Evolutionary conservation across 2,888 invertebrate genomes (phyloP), one percentile per base, ranked within the genome.

Genomic region (Pammene aurita): DNA sequence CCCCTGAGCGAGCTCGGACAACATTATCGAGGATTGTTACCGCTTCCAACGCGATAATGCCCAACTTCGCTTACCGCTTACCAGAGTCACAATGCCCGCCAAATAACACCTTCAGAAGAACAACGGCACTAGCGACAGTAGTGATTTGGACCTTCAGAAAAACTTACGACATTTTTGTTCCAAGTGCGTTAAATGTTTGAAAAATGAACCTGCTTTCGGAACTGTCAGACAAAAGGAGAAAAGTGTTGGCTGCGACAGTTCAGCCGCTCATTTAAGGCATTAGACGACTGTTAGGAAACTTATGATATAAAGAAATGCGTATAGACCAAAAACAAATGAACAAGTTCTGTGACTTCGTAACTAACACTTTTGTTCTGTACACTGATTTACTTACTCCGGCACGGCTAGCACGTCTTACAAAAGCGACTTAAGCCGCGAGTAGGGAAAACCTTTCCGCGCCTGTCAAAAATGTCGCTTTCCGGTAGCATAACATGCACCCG

Each of bases 21-120:
- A 77, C 80, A 81, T 82, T 82, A 81, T 79, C 77, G 76, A 72
- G 75, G 77, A 77, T 80, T 77, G 77, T 82, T 76, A 81, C 79
- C 74, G 78, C 77, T 77, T 76, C 75, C 75, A 72, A 64, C 65
- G 67, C 74, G 74, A 77, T 76, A 76, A 76, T 75, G 71, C 72
- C 72, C 65, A 74, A 77, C 75, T 77, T 79, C 76, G 69, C 77
- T 80, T 80, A 71, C n/a, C 72, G 65, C 57, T 48, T 64, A 34
- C 66, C 66, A 66, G 56, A 62, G 61, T 50, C 56, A 70, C 66
- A 70, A 66, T 66, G 61, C 66, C 16, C 48, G 42, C 56, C 56
- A 50, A 62, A 62, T 62, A 34, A 44, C 64, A n/a, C 46, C 44
- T 44, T 35, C 26, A 13, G 64, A 16, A 35, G 46, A 44, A 55